Conservation (phyloP, 2,888 invertebrate genomes). For the Muscina levida region DNA sequence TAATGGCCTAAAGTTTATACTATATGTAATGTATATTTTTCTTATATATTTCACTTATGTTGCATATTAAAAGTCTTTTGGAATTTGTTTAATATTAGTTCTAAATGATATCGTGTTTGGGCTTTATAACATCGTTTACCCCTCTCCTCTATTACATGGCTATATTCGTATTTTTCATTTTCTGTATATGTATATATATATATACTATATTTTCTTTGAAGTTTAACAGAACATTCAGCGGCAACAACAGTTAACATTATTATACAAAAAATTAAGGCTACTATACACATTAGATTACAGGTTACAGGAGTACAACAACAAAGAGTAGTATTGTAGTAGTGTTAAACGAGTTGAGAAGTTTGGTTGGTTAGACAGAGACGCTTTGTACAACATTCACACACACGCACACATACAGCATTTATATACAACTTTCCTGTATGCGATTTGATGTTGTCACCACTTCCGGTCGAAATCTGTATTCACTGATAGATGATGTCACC, state of each 20-base stretch:
- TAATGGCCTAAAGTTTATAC: neutral
- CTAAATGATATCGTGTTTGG: slow-evolving; percentile 17
- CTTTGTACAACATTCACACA: too few species aligned
- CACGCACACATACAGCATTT: slow-evolving; percentile 80
- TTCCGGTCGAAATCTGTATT: slow-evolving; percentile 90
- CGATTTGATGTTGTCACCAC: slow-evolving; percentile 93
- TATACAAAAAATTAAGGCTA: slow-evolving; percentile 12
- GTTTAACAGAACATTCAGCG: neutral
- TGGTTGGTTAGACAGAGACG: too few species aligned
- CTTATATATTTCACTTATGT: neutral
- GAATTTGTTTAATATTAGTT: slow-evolving; percentile 24
- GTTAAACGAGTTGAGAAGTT: neutral
- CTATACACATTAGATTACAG: slow-evolving; percentile 30
- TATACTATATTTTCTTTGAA: neutral
- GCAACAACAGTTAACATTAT: slow-evolving; percentile 33
- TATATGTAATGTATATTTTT: neutral
- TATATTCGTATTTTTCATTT: too few species aligned
- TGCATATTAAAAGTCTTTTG: slow-evolving; percentile 33
- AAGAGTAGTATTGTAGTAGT: slow-evolving; percentile 1
- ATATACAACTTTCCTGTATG: slow-evolving; percentile 95
- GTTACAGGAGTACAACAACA: slow-evolving; percentile 24
- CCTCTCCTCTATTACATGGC: too few species aligned
- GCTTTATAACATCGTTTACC: neutral
- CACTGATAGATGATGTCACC: slow-evolving; percentile 89
- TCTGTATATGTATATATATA: too few species aligned